Evolutionary conservation across 2,113 vertebrate species (phyloP).

Genomic region (Heterotis niloticus): DNA sequence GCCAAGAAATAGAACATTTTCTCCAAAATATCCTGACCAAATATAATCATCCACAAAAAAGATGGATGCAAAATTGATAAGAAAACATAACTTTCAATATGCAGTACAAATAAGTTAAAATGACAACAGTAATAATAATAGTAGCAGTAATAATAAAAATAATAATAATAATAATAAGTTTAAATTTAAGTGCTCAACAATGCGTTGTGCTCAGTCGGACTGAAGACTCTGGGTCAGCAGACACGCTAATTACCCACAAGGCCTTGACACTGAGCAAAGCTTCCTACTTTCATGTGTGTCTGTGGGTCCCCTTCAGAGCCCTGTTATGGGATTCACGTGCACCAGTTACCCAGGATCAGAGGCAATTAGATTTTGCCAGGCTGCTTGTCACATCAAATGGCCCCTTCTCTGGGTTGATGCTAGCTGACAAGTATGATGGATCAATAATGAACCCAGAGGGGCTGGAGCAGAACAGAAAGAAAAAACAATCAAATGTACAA

Average conservation of each 20-base stretch:
- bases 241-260: slow-evolving; percentile 69
- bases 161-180: too few species aligned
- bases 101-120: too few species aligned
- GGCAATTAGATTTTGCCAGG: slow-evolving; percentile 74
- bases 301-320: slow-evolving; percentile 77
- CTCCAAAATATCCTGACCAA: too few species aligned
- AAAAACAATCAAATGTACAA: not conserved
- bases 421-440: slow-evolving; percentile 65
- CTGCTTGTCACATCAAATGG: slow-evolving; percentile 67
- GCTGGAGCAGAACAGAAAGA: slow-evolving; percentile 22
- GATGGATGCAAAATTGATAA: too few species aligned
- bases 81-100: too few species aligned
- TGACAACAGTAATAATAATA: too few species aligned
- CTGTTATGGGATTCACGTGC: slow-evolving; percentile 73
- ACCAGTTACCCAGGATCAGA: slow-evolving; percentile 76
- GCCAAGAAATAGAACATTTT: too few species aligned
- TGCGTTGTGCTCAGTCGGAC: slow-evolving; percentile 20
- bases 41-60: too few species aligned
- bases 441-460: slow-evolving; percentile 49
- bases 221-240: slow-evolving; percentile 69
- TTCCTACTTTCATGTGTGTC: slow-evolving; percentile 74
- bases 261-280: slow-evolving; percentile 71
- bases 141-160: too few species aligned
- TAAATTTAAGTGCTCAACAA: slow-evolving; percentile 32
- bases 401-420: slow-evolving; percentile 68